Conservation (phyloP, 2,888 invertebrate genomes). For the Rambutsinella grinnellia region DNA sequence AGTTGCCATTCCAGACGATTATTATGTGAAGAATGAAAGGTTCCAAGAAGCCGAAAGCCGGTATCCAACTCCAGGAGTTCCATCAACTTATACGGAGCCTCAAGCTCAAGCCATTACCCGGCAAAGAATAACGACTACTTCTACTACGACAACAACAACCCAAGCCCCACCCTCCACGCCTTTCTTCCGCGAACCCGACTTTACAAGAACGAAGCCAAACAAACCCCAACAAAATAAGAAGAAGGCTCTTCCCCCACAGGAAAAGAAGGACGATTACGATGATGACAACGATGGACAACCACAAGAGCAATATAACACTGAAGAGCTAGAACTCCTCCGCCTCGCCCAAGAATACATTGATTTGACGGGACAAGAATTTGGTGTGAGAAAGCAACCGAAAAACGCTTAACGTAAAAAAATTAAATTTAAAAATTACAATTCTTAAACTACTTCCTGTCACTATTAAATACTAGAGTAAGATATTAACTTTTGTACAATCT, state of each 20-base stretch:
- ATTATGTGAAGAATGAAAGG: constrained; percentile 38
- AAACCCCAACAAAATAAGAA: constrained; percentile 37
- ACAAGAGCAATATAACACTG: constrained; percentile 12
- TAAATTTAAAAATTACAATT: background rate
- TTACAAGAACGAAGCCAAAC: constrained; percentile 27
- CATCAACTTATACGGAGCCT: constrained; percentile 29
- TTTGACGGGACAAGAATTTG: constrained; percentile 46
- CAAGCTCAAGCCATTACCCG: constrained; percentile 1
- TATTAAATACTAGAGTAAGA: constrained; percentile 2
- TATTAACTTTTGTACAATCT: background rate
- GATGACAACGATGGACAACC: constrained; percentile 28
- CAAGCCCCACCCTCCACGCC: constrained; percentile 10
- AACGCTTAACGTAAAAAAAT: constrained; percentile 23
- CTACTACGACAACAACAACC: constrained; percentile 11
- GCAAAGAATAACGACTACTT: constrained; percentile 18
- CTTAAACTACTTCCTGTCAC: no score
- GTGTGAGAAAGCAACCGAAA: constrained; percentile 34
- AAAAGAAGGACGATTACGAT: constrained; percentile 1
- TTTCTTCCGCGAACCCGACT: constrained; percentile 21
- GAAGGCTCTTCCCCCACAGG: constrained; percentile 31
- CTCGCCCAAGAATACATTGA: constrained; percentile 44
- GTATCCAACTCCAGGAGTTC: constrained; percentile 32
- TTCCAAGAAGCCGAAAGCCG: constrained; percentile 48
- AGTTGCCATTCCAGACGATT: constrained; percentile 37
- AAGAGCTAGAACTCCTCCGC: constrained; percentile 34